These are phyloP conservation scores for Strigamia maritima DNA, from an alignment of 2,888 invertebrate genomes.

Conservation along the genomic window DNA sequence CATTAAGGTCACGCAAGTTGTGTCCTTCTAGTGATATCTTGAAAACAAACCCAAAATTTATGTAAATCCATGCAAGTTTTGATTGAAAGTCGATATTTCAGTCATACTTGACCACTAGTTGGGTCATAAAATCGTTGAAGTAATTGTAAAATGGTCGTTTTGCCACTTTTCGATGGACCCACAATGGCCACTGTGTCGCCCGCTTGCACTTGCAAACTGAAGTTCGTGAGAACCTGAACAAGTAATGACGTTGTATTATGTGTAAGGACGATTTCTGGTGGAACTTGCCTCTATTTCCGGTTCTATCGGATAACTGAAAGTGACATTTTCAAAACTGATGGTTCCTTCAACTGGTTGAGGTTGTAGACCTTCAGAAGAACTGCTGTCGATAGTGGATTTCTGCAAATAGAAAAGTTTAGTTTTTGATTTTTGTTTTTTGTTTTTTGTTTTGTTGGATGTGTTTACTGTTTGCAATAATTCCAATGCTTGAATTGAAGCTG, in stretches of 20 bases:
- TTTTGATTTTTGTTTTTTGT: not conserved
- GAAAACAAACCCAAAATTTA: not conserved
- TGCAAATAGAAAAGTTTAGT: too few relatives aligned
- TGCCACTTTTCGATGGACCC: slow-evolving; percentile 50
- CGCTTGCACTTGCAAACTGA: slow-evolving; percentile 44
- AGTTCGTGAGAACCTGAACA: slow-evolving; percentile 52
- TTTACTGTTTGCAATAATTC: slow-evolving; percentile 8
- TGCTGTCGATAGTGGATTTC: slow-evolving; percentile 67
- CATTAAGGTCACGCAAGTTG: slow-evolving; percentile 54
- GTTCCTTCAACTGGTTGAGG: slow-evolving; percentile 61
- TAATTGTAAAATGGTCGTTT: slow-evolving; percentile 49
- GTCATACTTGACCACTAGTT: slow-evolving; percentile 51
- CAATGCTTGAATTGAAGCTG: slow-evolving; percentile 46
- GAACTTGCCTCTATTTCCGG: slow-evolving; percentile 53
- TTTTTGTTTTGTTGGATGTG: not conserved
- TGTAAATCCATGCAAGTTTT: not conserved
- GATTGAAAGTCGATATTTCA: not conserved
- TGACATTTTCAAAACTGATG: slow-evolving; percentile 65
- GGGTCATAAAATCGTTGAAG: slow-evolving; percentile 71
- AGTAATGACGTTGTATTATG: not conserved
- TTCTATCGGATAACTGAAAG: slow-evolving; percentile 74
- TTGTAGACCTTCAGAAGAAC: slow-evolving; percentile 61
- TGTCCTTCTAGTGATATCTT: slow-evolving; percentile 54
- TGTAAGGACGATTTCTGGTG: not conserved
- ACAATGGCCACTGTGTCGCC: slow-evolving; percentile 46